Base-by-base conservation (phyloP, 2,888 invertebrate genomes). In the Amblyjoppa proteus region DNA sequence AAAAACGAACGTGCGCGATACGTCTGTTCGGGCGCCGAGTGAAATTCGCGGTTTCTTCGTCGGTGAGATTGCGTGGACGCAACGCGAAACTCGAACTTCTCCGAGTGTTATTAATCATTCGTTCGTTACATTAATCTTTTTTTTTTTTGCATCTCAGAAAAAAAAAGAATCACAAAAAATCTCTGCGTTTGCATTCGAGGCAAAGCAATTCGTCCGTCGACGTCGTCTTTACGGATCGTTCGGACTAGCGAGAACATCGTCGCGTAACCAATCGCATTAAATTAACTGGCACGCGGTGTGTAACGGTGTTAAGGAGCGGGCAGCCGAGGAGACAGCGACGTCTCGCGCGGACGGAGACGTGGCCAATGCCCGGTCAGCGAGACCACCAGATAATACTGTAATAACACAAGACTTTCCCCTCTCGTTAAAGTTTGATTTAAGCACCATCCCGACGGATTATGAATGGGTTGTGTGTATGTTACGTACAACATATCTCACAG, bases 241-340 rank as follows among this genome's bases (percentile, higher is more conserved):
- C 53, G n/a, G 25, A 64, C 28, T 71, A 3, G 13, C 61, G 31
- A 28, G 75, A 76, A 77, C 79, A 73, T 69, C 49, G 80, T 81
- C 83, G 85, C 86, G 83, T 83, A 77, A 85, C 85, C 80, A 84
- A 83, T 87, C 86, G 85, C 81, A 78, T 80, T 85, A 86, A 84
- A 86, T 84, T 80, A 69, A 81, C 51, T 45, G 34, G 75, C 75
- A 76, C 75, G 74, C 61, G 74, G 28, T 64, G 64, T 75, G 64
- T 75, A 75, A 68, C 76, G 76, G 64, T 66, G 51, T 66, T 51
- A 5, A 38, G 64, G 66, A 53, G 76, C 7, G 6, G 53, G 53
- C 38, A 53, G 25, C 25, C 34, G 53, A 51, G 13, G 66, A 51
- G 51, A 66, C 34, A 53, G 53, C 75, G 7, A 76, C 34, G 51